These are phyloP conservation scores for Netelia melanura DNA, from an alignment of 2,888 invertebrate species.

Conservation along the genomic window DNA sequence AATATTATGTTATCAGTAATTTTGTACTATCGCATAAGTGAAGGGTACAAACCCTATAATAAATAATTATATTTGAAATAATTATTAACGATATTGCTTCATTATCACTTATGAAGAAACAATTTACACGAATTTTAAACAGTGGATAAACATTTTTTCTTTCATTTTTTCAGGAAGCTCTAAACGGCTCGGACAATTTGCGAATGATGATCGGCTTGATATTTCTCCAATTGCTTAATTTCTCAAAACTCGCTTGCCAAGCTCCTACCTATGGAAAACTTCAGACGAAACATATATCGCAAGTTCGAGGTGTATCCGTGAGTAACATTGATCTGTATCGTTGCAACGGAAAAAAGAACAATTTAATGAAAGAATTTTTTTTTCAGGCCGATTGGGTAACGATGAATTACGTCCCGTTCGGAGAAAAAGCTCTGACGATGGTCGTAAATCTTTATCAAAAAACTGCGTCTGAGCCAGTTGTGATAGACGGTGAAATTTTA, in stretches of 20 bases:
- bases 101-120: too few species aligned
- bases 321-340: conserved; percentile 60
- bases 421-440: conserved; percentile 92
- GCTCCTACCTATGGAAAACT: conserved; percentile 87
- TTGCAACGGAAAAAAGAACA: neutral
- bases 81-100: neutral
- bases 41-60: too few species aligned
- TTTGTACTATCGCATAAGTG: too few species aligned
- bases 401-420: conserved; percentile 94
- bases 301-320: conserved; percentile 82
- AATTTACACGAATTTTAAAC: too few species aligned
- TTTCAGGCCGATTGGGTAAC: conserved; percentile 90
- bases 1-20: too few species aligned
- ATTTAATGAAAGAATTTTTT: neutral
- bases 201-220: conserved; percentile 89
- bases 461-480: conserved; percentile 90
- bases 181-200: conserved; percentile 86
- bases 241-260: conserved; percentile 90
- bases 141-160: conserved; percentile 40
- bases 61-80: neutral
- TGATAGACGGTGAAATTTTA: conserved; percentile 90
- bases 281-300: conserved; percentile 86
- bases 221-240: conserved; percentile 88
- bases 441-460: conserved; percentile 91
- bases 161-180: conserved; percentile 86